Evolutionary conservation across 2,888 invertebrate species (phyloP), one percentile per base, ranked within the genome.

Genomic region (Lasius platythorax): DNA sequence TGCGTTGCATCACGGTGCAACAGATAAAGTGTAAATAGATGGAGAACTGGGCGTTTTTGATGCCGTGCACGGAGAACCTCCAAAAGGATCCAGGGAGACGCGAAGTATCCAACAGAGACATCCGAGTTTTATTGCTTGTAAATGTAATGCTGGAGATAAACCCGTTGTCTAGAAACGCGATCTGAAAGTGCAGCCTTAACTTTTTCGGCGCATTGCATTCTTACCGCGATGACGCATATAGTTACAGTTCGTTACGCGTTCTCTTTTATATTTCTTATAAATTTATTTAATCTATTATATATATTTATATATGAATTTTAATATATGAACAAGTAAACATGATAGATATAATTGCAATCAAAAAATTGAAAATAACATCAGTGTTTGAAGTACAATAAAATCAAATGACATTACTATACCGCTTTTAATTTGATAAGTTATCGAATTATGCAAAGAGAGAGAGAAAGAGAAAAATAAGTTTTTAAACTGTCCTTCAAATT

Each of bases 1-100:
- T 64, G 56, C 87, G 72, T 81, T 88, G 84, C 88, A 87, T 86
- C 82, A 70, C 82, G 82, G 82, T 84, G 82, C 87, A 83, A 85
- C 83, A 85, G 90, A 88, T 87, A 87, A 83, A 82, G 76, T 72
- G 79, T 81, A 72, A 81, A 79, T 79, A 79, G 79, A 70, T 58
- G 58, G 58, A 18, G 66, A 68, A 18, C 6, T 43, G 43, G 23
- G 61, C 46, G 67, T 58, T 78, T 53, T 50, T 56, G 67, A 78
- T 40, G 56, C 56, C 78, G 68, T 56, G 56, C 30, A 43, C 37
- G 68, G n/a, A 56, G 68, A 58, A 68, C 56, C 15, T 72, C 37
- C 79, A 5, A 79, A 72, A 72, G 28, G n/a, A 72, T 72, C 28
- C 23, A 18, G 28, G 23, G 18, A 37, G 61, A 68, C n/a, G 66